phyloP scores from a whole-genome alignment of 2,888 invertebrate genomes.

The Chouioia cunea region DNA sequence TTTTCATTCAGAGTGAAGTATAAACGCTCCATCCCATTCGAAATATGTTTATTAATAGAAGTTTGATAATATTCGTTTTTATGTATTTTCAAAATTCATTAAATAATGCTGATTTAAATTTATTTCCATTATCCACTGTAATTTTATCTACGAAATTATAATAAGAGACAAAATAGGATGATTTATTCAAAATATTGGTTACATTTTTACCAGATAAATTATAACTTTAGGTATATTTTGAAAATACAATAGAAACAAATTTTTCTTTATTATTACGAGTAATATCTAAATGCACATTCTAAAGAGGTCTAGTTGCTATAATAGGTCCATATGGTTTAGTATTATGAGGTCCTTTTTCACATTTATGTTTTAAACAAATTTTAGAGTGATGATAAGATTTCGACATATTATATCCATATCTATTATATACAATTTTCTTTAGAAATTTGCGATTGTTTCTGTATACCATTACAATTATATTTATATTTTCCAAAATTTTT shows the following conservation, averaged over 20 bases:
- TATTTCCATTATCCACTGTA: background rate
- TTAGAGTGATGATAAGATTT: no score
- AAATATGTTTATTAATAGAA: background rate
- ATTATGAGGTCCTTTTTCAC: background rate
- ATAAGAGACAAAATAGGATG: background rate
- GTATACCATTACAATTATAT: no score
- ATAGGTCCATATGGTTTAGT: conserved; percentile 7
- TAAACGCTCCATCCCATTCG: background rate
- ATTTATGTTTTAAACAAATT: conserved; percentile 1
- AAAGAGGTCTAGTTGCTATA: background rate
- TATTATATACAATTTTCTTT: no score
- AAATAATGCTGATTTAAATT: background rate
- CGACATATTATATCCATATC: no score
- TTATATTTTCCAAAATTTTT: background rate
- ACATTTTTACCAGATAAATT: no score
- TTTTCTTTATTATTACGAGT: conserved; percentile 3
- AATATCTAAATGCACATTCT: background rate
- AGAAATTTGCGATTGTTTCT: no score
- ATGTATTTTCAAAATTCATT: conserved; percentile 11
- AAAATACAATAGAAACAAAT: conserved; percentile 6
- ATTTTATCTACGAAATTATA: conserved; percentile 4
- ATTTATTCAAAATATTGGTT: no score
- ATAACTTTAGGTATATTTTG: background rate
- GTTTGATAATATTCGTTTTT: background rate
- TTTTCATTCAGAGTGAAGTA: conserved; percentile 2